These are phyloP conservation scores for Himalopsyche japonica DNA, from an alignment of 2,888 invertebrate species.

Conservation along the genomic window DNA sequence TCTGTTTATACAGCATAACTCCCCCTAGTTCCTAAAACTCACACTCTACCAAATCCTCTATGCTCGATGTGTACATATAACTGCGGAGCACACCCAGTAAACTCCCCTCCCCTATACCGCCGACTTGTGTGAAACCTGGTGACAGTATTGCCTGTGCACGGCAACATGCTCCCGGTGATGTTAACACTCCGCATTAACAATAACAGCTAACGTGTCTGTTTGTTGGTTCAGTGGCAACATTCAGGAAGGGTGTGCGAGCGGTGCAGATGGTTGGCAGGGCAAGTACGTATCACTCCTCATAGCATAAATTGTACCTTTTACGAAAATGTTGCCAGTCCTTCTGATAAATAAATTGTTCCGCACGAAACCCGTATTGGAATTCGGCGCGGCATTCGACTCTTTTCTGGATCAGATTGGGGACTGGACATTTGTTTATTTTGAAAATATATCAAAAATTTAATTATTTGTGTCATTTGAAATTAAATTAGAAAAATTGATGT, in stretches of 20 bases:
- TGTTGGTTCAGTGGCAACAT: slow-evolving; percentile 89
- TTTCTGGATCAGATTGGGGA: background rate
- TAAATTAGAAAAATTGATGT: slow-evolving; percentile 34
- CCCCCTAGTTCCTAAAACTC: background rate
- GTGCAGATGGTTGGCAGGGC: slow-evolving; percentile 98
- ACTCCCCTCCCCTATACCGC: background rate
- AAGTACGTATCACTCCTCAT: slow-evolving; percentile 79
- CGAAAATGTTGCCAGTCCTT: background rate
- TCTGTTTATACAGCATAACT: background rate
- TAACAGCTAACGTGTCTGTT: slow-evolving; percentile 40
- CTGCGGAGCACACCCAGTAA: background rate
- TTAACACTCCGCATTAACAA: slow-evolving; percentile 18
- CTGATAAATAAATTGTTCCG: background rate
- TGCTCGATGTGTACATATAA: background rate
- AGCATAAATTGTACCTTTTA: slow-evolving; percentile 22
- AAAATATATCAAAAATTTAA: background rate
- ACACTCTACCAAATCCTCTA: background rate
- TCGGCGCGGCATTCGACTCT: background rate
- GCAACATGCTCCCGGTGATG: background rate
- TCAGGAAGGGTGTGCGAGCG: slow-evolving; percentile 99
- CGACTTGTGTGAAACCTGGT: slow-evolving; percentile 2
- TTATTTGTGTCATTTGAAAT: slow-evolving; percentile 5
- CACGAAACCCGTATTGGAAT: background rate
- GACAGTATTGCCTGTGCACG: background rate
- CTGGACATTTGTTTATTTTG: slow-evolving; percentile 3